phyloP scores from a whole-genome alignment of 2,888 invertebrate species.

The Parthenolecanium corni region DNA sequence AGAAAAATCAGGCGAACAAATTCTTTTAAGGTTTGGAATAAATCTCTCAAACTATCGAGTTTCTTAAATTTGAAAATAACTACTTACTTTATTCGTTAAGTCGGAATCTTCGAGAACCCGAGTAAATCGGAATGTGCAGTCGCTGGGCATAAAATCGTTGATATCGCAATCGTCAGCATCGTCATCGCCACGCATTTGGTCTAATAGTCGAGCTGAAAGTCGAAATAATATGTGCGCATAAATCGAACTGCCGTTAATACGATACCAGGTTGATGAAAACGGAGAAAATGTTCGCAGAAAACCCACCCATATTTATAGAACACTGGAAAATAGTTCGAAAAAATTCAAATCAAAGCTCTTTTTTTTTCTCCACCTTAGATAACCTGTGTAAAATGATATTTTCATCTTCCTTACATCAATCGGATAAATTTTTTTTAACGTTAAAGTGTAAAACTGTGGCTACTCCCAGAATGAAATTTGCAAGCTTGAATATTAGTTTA shows the following conservation, averaged over 20 bases:
- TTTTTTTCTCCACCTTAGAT: no score
- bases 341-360: no score
- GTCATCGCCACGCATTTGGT: neutral
- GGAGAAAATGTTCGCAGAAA: neutral
- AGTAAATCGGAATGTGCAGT: slow-evolving; percentile 15
- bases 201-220: slow-evolving; percentile 15
- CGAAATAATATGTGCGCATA: neutral
- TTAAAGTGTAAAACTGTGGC: neutral
- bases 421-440: neutral
- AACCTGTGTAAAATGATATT: no score
- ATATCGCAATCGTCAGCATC: neutral
- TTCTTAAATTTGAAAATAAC: neutral
- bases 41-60: neutral
- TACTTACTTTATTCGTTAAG: slow-evolving; percentile 10
- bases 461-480: no score
- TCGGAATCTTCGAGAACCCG: slow-evolving; percentile 11
- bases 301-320: no score
- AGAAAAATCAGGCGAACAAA: neutral
- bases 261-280: neutral
- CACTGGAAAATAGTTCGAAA: no score
- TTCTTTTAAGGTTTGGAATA: neutral
- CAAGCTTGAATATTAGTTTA: no score
- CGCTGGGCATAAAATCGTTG: slow-evolving; percentile 16
- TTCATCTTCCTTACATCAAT: no score
- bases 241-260: neutral